Evolutionary conservation across 2,113 vertebrate genomes (phyloP).

Genomic region (Macrotus californicus): DNA sequence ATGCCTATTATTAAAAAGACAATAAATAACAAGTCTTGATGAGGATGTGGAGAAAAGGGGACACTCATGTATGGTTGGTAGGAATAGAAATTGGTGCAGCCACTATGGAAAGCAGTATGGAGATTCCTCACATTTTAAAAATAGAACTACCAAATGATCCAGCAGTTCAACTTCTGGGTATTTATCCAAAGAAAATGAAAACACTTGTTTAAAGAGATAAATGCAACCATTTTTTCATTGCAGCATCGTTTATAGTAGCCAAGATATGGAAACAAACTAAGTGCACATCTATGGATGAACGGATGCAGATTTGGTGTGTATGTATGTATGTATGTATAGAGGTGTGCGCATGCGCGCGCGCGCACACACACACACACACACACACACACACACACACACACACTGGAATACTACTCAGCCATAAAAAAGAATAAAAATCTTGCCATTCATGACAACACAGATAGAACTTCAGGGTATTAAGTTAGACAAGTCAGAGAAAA

Average conservation of each 20-base stretch:
- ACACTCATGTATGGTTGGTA: not conserved
- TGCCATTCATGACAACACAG: not conserved
- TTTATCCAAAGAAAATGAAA: too few relatives aligned
- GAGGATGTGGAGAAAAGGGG: not conserved
- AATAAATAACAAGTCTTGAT: not conserved
- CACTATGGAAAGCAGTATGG: not conserved
- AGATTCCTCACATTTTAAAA: not conserved
- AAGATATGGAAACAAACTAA: not conserved
- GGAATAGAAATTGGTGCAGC: not conserved
- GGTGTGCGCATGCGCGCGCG: too few relatives aligned
- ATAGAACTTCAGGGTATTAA: too few relatives aligned
- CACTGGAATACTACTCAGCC: not conserved
- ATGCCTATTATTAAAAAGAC: not conserved
- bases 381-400: too few relatives aligned
- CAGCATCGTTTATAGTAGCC: too few relatives aligned
- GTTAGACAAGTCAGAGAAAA: too few relatives aligned
- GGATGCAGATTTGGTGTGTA: not conserved
- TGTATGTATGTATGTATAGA: not conserved
- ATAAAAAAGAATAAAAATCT: not conserved
- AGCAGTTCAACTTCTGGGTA: not conserved
- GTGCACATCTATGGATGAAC: not conserved
- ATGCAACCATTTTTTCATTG: too few relatives aligned
- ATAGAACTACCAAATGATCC: not conserved
- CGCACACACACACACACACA: too few relatives aligned
- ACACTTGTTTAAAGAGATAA: too few relatives aligned